A percentile compares a stretch with the other conserved stretches of the same genome.
These are phyloP conservation scores for Origma solitaria DNA, from an alignment of 2,113 vertebrate species.

Conservation along the genomic window DNA sequence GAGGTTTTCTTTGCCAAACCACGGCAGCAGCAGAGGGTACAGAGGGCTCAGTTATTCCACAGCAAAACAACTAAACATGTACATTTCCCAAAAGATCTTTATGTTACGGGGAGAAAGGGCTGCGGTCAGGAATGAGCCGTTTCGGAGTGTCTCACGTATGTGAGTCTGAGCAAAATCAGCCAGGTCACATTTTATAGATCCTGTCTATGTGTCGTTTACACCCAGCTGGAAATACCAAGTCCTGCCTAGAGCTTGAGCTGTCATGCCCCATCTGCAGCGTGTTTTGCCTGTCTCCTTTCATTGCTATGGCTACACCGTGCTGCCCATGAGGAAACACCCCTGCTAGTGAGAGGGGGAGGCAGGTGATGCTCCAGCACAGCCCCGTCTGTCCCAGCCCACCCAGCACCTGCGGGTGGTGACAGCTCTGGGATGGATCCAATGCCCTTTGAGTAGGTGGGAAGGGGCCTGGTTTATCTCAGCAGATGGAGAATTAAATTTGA, in stretches of 20 bases:
- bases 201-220: neutral
- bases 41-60: slow-evolving; percentile 16
- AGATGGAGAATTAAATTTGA: neutral
- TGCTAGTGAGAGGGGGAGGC: neutral
- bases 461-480: neutral
- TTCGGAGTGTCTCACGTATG: neutral
- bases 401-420: neutral
- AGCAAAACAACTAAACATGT: slow-evolving; percentile 37
- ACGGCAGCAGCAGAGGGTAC: slow-evolving; percentile 31
- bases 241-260: neutral
- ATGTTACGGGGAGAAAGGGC: neutral
- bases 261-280: neutral
- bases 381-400: neutral
- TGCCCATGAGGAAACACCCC: neutral
- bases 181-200: neutral
- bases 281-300: neutral
- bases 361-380: neutral
- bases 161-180: neutral
- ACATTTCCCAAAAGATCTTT: slow-evolving; percentile 22
- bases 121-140: neutral
- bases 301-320: neutral
- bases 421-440: neutral
- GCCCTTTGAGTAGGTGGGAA: neutral
- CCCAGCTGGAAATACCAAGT: neutral
- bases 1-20: slow-evolving; percentile 26